Base-by-base conservation (phyloP, 92 coral and sea anemone genomes). In the Palythoa grandis region DNA sequence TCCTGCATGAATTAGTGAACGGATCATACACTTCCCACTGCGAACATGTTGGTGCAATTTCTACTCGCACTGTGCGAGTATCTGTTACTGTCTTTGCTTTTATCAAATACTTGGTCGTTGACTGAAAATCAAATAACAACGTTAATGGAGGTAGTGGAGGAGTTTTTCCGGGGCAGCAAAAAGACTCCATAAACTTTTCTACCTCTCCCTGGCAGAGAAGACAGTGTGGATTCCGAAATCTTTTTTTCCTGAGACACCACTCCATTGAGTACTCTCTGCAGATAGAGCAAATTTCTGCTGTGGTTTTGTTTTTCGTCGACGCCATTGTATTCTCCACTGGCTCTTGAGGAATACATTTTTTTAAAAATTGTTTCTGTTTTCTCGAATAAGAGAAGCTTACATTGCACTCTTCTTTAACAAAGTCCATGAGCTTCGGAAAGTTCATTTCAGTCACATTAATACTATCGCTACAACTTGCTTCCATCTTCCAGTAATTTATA, bases 211-310 rank as follows among this genome's bases (percentile, higher is more conserved):
- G 72, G 74, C 85, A 80, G 8, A 80, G 85, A 7, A 80, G 72
- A 66, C 85, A 80, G 58, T 80, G 85, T 20, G 85, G 85, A 80
- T 80, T 80, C 50, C 85, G 72, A 66, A 65, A 80, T 9, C 39
- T 68, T 20, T 65, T 23, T 66, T 23, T 66, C 22, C 25, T 48
- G 50, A 80, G 54, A 20, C 85, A 80, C 85, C 85, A 80, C 23
- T 48, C 73, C 60, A 80, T 65, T 53, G 85, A 40, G 40, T 80
- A 80, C 1, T 47, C 74, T 8, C 39, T 66, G 39, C 85, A 80
- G 4, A 29, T 80, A 47, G 60, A 24, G 23, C 85, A 80, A 22
- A 65, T 52, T 66, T 22, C 29, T 70, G 16, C 58, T 43, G 6
- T 12, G n/a, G 74, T 47, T 43, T 14, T 3, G 23, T 68, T 65